Evolutionary conservation across 2,113 vertebrate species (phyloP).

Genomic region (Cephalopterus ornatus): DNA sequence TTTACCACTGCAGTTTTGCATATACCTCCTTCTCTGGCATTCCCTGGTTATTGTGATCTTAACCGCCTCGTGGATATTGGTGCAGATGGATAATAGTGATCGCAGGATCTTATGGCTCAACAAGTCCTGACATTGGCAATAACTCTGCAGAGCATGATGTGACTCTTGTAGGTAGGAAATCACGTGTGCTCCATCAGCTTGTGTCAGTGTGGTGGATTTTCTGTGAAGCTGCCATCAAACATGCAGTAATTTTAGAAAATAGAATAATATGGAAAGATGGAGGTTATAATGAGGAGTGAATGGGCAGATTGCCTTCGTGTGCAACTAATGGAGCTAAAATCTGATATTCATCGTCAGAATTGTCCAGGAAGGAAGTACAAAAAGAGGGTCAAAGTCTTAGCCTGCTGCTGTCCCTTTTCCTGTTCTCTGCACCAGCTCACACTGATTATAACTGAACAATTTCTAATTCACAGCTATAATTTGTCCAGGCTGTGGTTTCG

Average conservation of each 20-base stretch:
- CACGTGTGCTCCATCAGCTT: neutral
- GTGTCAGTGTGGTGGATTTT: neutral
- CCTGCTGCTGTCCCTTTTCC: neutral
- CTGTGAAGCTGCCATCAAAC: neutral
- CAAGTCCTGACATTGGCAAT: neutral
- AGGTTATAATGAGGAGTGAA: neutral
- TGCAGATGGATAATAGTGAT: neutral
- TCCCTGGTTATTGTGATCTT: neutral
- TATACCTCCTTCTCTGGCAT: neutral
- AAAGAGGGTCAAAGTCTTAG: neutral
- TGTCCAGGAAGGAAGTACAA: neutral
- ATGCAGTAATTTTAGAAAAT: neutral
- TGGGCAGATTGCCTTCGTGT: neutral
- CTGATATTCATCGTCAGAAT: neutral
- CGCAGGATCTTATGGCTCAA: neutral
- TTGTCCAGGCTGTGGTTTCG: neutral
- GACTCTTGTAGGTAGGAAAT: neutral
- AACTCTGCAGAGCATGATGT: neutral
- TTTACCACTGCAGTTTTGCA: neutral
- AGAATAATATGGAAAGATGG: neutral
- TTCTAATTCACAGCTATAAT: neutral
- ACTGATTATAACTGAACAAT: neutral
- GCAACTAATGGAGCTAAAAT: neutral
- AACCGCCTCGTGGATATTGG: neutral
- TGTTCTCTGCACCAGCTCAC: neutral